Base-by-base conservation (phyloP, 2,113 vertebrate genomes). In the Scomber scombrus region DNA sequence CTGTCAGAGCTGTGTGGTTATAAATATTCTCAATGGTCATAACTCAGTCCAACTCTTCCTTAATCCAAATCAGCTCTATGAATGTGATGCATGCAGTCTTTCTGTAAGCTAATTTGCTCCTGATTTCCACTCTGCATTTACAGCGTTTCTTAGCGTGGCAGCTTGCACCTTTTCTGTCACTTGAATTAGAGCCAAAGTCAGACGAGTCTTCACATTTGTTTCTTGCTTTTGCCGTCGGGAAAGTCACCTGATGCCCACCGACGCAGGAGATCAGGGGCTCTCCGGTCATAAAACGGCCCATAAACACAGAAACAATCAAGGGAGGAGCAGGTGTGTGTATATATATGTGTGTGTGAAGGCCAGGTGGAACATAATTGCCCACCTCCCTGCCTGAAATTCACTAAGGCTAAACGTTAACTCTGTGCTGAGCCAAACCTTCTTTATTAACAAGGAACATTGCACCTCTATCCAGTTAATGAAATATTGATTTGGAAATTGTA, bases 401-500 rank as follows among this genome's bases (percentile, higher is more conserved):
- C 78, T 69, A 67, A 71, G 68, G 71, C 76, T 79, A 55, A 80
- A 65, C 55, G 62, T 76, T 70, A 87, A 85, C 65, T 82, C 78
- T 18, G 63, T 50, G 14, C 57, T 46, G 75, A 88, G 84, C 84
- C 84, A 84, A 80, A 88, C 49, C 73, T 75, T 81, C 85, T 80
- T 85, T 85, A 88, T 92, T 91, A 91, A 85, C 82, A 58, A 86
- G 79, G 75, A 91, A 80, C 86, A 85, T 87, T 90, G 83, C 82
- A 80, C 85, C 80, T 85, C 75, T 81, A 85, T 94, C 72, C 88
- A 89, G 85, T 85, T 94, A 92, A 94, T 95, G 81, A 94, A 95
- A 94, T 94, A 95, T 94, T 93, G 92, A 94, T 93, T 93, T 92
- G 88, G 79, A 92, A 94, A 93, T 91, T 89, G 90, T 91, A 91